Percentiles rank a stretch among this genome's conserved stretches.
phyloP scores from a whole-genome alignment of 2,797 vertebrate genomes.

The Enteromius radiatus region DNA sequence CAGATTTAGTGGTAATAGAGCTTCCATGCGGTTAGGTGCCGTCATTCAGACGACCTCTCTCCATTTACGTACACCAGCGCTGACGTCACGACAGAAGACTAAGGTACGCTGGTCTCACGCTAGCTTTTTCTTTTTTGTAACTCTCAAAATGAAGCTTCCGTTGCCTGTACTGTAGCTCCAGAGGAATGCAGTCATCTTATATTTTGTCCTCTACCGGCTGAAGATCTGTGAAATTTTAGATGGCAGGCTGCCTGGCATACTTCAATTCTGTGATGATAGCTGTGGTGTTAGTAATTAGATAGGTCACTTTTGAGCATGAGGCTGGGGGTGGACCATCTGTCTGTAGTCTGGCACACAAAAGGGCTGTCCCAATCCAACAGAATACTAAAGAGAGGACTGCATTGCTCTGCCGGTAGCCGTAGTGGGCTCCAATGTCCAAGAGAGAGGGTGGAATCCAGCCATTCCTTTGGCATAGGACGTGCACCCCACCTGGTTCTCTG shows the following conservation, averaged over 20 bases:
- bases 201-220: constrained; percentile 13
- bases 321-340: constrained; percentile 57
- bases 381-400: constrained; percentile 29
- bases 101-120: constrained; percentile 2
- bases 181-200: constrained; percentile 6
- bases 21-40: constrained; percentile 35
- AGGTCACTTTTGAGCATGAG: constrained; percentile 53
- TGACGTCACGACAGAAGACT: constrained; percentile 66
- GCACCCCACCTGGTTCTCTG: background rate
- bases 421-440: background rate
- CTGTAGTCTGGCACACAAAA: constrained; percentile 46
- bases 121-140: background rate
- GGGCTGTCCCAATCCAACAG: constrained; percentile 45
- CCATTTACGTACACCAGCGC: constrained; percentile 57
- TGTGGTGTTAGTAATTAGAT: constrained; percentile 45
- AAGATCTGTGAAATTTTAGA: constrained; percentile 9
- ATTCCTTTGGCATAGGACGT: background rate
- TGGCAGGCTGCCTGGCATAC: background rate
- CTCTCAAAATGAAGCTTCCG: background rate
- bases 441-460: background rate
- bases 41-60: constrained; percentile 75
- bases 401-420: background rate
- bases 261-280: constrained; percentile 34
- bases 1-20: constrained; percentile 52
- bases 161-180: background rate